Conservation (phyloP, 1,140 invertebrate species). For the Yoshiicerus persimilis region DNA sequence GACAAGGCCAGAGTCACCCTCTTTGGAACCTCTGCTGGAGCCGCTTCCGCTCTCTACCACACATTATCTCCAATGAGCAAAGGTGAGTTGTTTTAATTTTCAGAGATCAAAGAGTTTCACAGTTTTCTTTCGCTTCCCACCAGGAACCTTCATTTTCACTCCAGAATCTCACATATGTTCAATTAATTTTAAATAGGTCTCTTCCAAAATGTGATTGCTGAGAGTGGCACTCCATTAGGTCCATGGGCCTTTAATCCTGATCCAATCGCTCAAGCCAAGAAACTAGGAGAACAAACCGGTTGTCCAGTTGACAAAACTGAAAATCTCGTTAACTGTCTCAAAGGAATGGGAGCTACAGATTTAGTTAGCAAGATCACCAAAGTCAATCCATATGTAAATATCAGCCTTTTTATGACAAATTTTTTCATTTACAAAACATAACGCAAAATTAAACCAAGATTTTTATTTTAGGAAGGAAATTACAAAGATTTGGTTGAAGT, state of each 20-base stretch:
- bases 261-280: slow-evolving; percentile 34
- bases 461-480: not conserved
- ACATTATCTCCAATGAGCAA: slow-evolving; percentile 24
- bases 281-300: not conserved
- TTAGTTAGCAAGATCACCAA: not conserved
- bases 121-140: no score
- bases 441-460: not conserved
- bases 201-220: slow-evolving; percentile 21
- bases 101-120: not conserved
- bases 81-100: not conserved
- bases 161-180: no score
- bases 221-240: not conserved
- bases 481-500: not conserved
- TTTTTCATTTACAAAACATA: no score
- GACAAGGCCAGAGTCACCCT: slow-evolving; percentile 35
- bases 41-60: slow-evolving; percentile 19
- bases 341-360: not conserved
- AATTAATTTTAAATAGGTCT: slow-evolving; percentile 9
- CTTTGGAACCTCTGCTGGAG: slow-evolving; percentile 5
- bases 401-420: no score
- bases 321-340: slow-evolving; percentile 32
- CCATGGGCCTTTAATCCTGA: not conserved
- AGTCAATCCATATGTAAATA: not conserved
- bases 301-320: slow-evolving; percentile 26
- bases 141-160: no score